Conservation (phyloP, 2,797 vertebrate genomes). For the Phalanger gymnotis region DNA sequence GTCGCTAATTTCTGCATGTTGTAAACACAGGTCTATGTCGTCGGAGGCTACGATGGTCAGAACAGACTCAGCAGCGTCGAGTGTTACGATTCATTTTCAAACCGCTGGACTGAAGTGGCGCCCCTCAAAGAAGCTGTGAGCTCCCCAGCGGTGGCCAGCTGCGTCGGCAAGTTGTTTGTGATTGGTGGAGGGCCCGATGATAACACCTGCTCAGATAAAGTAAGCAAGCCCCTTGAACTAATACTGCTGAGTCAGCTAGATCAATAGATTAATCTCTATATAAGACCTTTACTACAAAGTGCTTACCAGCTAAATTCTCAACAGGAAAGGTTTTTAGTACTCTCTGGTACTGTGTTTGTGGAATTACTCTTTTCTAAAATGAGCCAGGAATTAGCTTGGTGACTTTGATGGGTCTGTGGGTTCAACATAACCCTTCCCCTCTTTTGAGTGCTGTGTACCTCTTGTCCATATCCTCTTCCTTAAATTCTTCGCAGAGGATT, state of each 20-base stretch:
- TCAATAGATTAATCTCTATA: background rate
- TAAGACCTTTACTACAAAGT: background rate
- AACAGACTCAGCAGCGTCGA: conserved; percentile 96
- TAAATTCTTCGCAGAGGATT: background rate
- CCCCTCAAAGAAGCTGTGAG: conserved; percentile 97
- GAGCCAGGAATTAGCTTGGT: background rate
- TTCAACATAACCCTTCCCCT: background rate
- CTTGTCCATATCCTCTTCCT: background rate
- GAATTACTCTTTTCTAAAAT: conserved; percentile 41
- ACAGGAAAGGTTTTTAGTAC: conserved; percentile 23
- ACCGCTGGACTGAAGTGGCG: conserved; percentile 98
- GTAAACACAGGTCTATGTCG: conserved; percentile 92
- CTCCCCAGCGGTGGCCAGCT: conserved; percentile 96
- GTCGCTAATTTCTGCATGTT: background rate
- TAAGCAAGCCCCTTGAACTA: conserved; percentile 72
- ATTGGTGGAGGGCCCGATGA: conserved; percentile 97
- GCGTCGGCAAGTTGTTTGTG: conserved; percentile 94
- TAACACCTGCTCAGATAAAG: conserved; percentile 98
- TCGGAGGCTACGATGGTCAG: conserved; percentile 98
- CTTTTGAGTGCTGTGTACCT: background rate
- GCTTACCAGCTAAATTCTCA: background rate
- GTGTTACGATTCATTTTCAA: conserved; percentile 98
- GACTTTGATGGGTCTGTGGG: background rate
- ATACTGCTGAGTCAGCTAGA: background rate
- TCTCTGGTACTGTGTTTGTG: background rate